Evolutionary conservation across 2,888 invertebrate species (phyloP), one percentile per base, ranked within the genome.

Genomic region (Ischnus inquisitorius): DNA sequence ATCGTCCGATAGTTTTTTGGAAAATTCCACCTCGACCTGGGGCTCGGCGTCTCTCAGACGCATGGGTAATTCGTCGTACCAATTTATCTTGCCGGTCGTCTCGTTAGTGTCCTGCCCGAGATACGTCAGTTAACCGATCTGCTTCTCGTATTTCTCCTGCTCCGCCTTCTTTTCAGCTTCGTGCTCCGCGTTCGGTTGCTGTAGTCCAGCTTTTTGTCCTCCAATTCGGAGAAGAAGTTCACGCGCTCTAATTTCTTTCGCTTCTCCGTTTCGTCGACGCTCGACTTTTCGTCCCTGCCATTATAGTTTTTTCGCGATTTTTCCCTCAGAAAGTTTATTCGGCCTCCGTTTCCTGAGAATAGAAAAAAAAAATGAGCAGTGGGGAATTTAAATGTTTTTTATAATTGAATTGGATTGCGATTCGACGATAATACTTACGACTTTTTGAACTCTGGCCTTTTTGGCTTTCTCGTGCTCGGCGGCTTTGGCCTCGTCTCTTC

Each of bases 61-160:
- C 46, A 95, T 94, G 62, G 97, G 97, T 22, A 95, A 93, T 77
- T 96, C 95, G 93, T 98, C 96, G 94, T 98, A 99, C 98, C 99
- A 99, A 89, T 97, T 97, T 89, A 95, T 96, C 90, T 97, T 96
- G 48, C 97, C 97, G n/a, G 97, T 95, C 2, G 96, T 96, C 94
- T 98, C 98, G 94, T 97, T 96, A 46, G 97, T 97, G 90, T 98
- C 97, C 94, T 99, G 99, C 0, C 99, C 99, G 76, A 99, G 95
- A 94, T 99, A 99, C 3, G 98, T 99, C 51, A 99, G 95, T 90
- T 98, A 97, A 0, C 99, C 99, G 91, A 99, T 98, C 94, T 98
- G 97, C 92, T 99, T 99, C 93, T 99, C 99, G 95, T 98, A 99
- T 89, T 98, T 98, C 93, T 99, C 99, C 92, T 97, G 96, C 92